These are phyloP conservation scores for Drosophila tani DNA, from an alignment of 1,140 invertebrate species.

Conservation along the genomic window DNA sequence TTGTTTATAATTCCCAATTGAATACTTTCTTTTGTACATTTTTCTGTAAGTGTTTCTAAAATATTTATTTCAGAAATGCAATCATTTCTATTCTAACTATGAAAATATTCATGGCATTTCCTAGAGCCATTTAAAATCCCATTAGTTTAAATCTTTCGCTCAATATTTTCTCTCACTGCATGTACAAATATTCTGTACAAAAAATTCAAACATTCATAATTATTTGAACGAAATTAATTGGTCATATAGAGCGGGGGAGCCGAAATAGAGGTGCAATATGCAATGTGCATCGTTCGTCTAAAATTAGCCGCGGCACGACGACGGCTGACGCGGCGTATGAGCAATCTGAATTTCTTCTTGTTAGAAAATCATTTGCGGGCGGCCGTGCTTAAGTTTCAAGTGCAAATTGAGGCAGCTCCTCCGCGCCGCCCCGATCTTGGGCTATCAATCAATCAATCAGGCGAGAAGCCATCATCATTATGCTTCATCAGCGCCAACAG, in stretches of 20 bases:
- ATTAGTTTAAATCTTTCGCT: fast-evolving
- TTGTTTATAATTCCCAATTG: too few species aligned
- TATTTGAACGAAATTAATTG: conserved; percentile 66
- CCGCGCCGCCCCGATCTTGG: conserved; percentile 3
- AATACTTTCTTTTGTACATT: too few species aligned
- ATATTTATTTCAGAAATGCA: too few species aligned
- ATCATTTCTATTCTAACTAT: too few species aligned
- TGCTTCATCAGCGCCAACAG: conserved; percentile 55
- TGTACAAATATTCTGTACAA: conserved; percentile 13
- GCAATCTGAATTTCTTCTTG: conserved; percentile 53
- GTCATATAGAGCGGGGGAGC: conserved; percentile 28
- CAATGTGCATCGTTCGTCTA: conserved; percentile 34
- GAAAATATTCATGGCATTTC: too few species aligned
- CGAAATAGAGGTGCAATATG: conserved; percentile 11
- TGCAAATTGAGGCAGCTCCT: conserved; percentile 40
- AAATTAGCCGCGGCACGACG: conserved; percentile 38
- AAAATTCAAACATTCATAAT: conserved; percentile 43
- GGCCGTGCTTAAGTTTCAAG: conserved; percentile 45
- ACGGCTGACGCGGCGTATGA: conserved; percentile 69
- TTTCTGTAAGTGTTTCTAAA: too few species aligned
- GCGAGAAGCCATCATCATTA: conserved; percentile 74
- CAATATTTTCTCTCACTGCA: not conserved
- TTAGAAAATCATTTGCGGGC: conserved; percentile 25
- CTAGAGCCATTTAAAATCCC: too few species aligned
- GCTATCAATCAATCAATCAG: conserved; percentile 68